Base-by-base conservation (phyloP, 2,888 invertebrate species). In the Perizoma affinitatum region DNA sequence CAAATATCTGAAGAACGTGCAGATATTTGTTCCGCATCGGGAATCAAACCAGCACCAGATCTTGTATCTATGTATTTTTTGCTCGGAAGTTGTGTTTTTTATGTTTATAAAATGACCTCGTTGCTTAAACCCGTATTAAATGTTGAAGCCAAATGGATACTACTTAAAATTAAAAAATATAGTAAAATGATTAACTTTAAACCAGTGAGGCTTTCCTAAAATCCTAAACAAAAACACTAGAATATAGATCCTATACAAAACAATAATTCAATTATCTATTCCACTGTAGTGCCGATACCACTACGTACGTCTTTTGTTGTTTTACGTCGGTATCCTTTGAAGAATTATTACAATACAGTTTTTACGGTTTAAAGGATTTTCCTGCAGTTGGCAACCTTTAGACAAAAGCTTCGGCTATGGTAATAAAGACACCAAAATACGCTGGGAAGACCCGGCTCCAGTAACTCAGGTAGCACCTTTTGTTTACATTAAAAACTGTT, bases 181-280 rank as follows among this genome's bases (percentile, higher is more conserved):
- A 52, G 41, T 35, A 61, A 68, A 58, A 8, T 54, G 64, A 66
- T 66, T 64, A 60, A 44, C 51, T 40, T 58, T 47, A 61, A 61
- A 56, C 54, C 43, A 60, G 54, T 10, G 36, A 54, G 55, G 44
- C 47, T n/a, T 54, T 58, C 43, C 5, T 41, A 11, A 11, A 51
- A 40, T 9, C 44, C 50, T n/a, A 54, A 58, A 58, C 54, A 55
- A 50, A 54, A 54, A 50, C 41, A 41, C 36, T 22, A 49, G 22
- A 46, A 42, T 49, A 56, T 54, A 54, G 54, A 62, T 57, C 57
- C 45, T 71, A 65, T 69, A 67, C 65, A 69, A 62, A 76, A 79
- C 76, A 81, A 78, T 80, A 82, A 79, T 75, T 78, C 71, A 82
- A 81, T 84, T 83, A 83, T 84, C 79, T 73, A 68, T 75, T 74